These are phyloP conservation scores for Enteromius radiatus DNA, from an alignment of 2,797 vertebrate species.

Conservation along the genomic window DNA sequence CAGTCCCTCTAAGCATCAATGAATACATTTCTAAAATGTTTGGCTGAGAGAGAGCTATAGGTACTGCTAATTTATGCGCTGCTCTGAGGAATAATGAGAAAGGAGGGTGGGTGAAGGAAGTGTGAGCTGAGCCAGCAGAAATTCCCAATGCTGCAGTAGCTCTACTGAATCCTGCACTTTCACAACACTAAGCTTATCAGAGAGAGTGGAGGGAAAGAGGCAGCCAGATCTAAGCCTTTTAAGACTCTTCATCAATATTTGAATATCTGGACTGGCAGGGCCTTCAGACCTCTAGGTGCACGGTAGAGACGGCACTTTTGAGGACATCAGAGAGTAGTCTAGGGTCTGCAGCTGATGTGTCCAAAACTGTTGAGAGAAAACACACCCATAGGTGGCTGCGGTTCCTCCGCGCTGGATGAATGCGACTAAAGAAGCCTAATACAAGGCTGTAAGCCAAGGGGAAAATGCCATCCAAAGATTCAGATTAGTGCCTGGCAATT, in stretches of 20 bases:
- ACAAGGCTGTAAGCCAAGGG: background rate
- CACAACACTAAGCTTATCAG: constrained; percentile 61
- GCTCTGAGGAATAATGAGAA: constrained; percentile 59
- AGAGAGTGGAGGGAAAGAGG: constrained; percentile 43
- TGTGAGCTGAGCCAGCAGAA: constrained; percentile 59
- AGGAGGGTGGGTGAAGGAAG: constrained; percentile 38
- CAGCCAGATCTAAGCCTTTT: constrained; percentile 61
- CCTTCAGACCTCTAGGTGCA: constrained; percentile 49
- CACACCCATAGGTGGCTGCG: background rate
- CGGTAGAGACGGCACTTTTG: constrained; percentile 20
- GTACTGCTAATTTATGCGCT: constrained; percentile 56
- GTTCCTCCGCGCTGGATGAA: background rate
- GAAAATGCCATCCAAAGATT: background rate
- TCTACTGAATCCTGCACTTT: constrained; percentile 48
- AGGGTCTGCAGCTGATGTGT: constrained; percentile 4
- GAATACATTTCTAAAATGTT: constrained; percentile 45
- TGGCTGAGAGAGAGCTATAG: constrained; percentile 37
- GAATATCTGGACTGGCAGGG: constrained; percentile 56
- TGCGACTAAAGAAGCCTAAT: background rate
- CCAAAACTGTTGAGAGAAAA: constrained; percentile 6
- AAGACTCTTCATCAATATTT: constrained; percentile 65
- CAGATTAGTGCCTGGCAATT: background rate
- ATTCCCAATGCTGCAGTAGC: constrained; percentile 56
- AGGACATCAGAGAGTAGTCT: constrained; percentile 37
- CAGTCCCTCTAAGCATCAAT: constrained; percentile 41